Evolutionary conservation across 2,113 vertebrate genomes (phyloP).

Genomic region (Loxodonta africana): DNA sequence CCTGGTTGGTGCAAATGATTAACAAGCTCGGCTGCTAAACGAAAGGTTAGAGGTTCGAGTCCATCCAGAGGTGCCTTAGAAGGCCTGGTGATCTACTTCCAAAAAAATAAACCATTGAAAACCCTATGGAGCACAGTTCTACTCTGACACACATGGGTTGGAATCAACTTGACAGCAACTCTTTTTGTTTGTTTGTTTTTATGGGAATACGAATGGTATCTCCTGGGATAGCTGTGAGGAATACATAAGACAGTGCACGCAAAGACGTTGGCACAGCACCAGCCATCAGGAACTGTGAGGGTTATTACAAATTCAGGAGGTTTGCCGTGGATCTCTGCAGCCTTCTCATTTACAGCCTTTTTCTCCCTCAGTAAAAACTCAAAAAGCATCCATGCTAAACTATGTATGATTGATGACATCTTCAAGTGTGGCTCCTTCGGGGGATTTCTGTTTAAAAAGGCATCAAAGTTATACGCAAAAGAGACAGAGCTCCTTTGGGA

Average conservation of each 20-base stretch:
- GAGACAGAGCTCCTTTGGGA: neutral
- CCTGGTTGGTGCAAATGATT: neutral
- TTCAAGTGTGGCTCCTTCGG: neutral
- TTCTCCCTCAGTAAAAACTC: neutral
- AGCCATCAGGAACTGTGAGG: neutral
- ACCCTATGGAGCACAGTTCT: neutral
- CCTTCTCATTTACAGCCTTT: neutral
- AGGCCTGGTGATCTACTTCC: neutral
- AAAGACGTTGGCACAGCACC: too few relatives aligned
- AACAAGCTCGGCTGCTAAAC: neutral
- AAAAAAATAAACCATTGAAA: neutral
- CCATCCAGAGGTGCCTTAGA: neutral
- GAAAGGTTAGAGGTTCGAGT: neutral
- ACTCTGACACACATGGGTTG: neutral
- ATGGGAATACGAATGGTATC: neutral
- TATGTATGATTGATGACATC: neutral
- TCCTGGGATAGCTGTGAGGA: neutral
- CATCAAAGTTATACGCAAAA: neutral
- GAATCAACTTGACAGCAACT: neutral
- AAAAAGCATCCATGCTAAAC: neutral
- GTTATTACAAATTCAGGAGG: too few relatives aligned
- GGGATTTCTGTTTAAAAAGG: neutral
- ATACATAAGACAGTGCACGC: too few relatives aligned
- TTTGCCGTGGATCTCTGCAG: neutral
- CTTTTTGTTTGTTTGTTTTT: neutral